Conservation (phyloP, 1,140 invertebrate genomes). For the Coelopa frigida region DNA sequence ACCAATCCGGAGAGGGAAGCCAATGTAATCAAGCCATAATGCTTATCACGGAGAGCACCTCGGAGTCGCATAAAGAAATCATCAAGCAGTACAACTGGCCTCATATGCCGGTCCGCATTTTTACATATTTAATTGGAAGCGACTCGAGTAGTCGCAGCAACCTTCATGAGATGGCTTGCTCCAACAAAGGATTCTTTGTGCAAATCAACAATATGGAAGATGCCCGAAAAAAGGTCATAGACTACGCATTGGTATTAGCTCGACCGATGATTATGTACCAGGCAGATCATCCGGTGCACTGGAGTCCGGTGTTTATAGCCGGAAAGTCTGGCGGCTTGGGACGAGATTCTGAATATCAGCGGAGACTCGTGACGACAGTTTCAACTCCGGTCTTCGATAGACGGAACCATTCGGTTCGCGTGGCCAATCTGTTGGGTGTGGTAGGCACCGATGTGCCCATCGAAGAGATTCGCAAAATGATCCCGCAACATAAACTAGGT, state of each 20-base stretch:
- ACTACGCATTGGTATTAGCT: slow-evolving; percentile 85
- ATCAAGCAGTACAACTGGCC: slow-evolving; percentile 86
- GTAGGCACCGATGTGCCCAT: slow-evolving; percentile 91
- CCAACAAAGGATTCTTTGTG: slow-evolving; percentile 90
- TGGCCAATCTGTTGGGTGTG: slow-evolving; percentile 83
- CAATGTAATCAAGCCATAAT: slow-evolving; percentile 98
- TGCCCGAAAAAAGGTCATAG: slow-evolving; percentile 79
- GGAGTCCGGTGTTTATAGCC: slow-evolving; percentile 84
- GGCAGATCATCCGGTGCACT: slow-evolving; percentile 80
- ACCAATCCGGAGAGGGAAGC: slow-evolving; percentile 69
- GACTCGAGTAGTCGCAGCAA: slow-evolving; percentile 79
- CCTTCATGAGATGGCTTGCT: slow-evolving; percentile 90
- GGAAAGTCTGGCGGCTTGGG: slow-evolving; percentile 64
- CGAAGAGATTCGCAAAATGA: slow-evolving; percentile 84
- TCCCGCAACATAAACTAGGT: slow-evolving; percentile 88
- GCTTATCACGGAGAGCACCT: slow-evolving; percentile 88
- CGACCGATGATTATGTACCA: slow-evolving; percentile 86
- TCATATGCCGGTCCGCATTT: slow-evolving; percentile 86
- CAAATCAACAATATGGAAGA: slow-evolving; percentile 77
- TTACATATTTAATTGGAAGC: slow-evolving; percentile 91
- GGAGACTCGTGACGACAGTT: slow-evolving; percentile 81
- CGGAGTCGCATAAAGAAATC: slow-evolving; percentile 50
- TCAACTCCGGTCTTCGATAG: slow-evolving; percentile 88
- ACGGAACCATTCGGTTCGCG: slow-evolving; percentile 77
- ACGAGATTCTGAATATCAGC: slow-evolving; percentile 59